These are phyloP conservation scores for Girardinus metallicus DNA, from an alignment of 2,797 vertebrate genomes.

Conservation along the genomic window DNA sequence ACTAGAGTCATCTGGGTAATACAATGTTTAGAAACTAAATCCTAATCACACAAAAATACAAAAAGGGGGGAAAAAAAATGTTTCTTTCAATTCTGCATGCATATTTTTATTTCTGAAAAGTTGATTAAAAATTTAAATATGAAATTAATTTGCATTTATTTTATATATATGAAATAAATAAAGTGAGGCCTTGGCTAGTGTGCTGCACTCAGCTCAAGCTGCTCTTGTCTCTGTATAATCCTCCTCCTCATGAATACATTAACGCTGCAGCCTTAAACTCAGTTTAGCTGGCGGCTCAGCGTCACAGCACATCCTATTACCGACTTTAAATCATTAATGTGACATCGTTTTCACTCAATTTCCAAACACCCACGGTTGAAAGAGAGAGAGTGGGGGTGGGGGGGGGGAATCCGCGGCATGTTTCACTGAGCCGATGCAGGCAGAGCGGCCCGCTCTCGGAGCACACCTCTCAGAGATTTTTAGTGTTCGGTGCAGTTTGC, in stretches of 20 bases:
- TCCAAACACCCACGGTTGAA: slow-evolving; percentile 82
- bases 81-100: not conserved
- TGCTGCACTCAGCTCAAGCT: slow-evolving; percentile 71
- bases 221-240: slow-evolving; percentile 80
- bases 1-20: slow-evolving; percentile 11
- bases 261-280: slow-evolving; percentile 80
- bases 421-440: slow-evolving; percentile 64
- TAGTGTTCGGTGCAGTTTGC: not conserved
- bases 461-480: not conserved
- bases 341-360: slow-evolving; percentile 85
- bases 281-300: slow-evolving; percentile 84
- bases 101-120: not conserved
- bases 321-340: slow-evolving; percentile 88
- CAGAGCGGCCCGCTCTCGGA: slow-evolving; percentile 29
- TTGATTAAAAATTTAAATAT: not conserved
- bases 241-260: slow-evolving; percentile 87
- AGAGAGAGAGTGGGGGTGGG: not conserved
- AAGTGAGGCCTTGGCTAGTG: slow-evolving; percentile 64
- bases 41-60: not conserved
- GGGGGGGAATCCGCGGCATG: slow-evolving; percentile 33
- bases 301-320: slow-evolving; percentile 88
- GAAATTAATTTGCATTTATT: not conserved
- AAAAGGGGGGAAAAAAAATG: not conserved
- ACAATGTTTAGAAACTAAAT: not conserved
- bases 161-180: slow-evolving; percentile 35